Evolutionary conservation across 1,140 invertebrate species (phyloP).

Genomic region (Chionoecetes opilio): DNA sequence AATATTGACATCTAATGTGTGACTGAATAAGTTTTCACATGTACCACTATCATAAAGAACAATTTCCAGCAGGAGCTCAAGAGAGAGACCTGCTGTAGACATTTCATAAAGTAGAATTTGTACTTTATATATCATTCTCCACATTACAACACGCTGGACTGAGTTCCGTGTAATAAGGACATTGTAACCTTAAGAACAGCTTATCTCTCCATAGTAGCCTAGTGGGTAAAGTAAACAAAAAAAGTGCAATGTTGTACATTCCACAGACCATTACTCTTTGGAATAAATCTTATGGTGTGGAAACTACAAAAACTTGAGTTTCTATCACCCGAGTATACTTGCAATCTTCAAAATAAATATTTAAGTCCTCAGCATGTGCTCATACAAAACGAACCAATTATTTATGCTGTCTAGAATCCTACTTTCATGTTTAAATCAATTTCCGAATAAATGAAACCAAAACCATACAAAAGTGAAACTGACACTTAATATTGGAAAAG

Average conservation of each 20-base stretch:
- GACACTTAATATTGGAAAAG: too few species aligned
- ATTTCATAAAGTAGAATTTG: constrained; percentile 60
- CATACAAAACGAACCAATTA: not conserved
- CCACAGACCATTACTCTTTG: not conserved
- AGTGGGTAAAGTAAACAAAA: not conserved
- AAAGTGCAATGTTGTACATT: too few species aligned
- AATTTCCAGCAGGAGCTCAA: constrained; percentile 31
- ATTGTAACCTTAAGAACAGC: constrained; percentile 44
- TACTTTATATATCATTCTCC: constrained; percentile 62
- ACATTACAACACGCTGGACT: constrained; percentile 16
- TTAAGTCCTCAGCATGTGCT: not conserved
- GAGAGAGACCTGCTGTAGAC: constrained; percentile 35
- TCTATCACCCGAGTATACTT: too few species aligned
- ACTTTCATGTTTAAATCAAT: too few species aligned
- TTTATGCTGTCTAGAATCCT: too few species aligned
- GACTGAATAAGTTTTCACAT: constrained; percentile 31
- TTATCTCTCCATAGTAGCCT: not conserved
- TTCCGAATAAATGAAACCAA: too few species aligned
- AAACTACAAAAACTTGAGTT: not conserved
- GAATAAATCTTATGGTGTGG: not conserved
- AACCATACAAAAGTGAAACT: too few species aligned
- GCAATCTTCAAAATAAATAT: constrained; percentile 38
- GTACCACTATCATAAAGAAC: constrained; percentile 47
- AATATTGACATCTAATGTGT: constrained; percentile 42
- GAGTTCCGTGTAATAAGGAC: not conserved